A percentile compares a stretch with the other conserved stretches of the same genome.
Evolutionary conservation across 2,113 vertebrate genomes (phyloP).

Genomic region (Heteronetta atricapilla): DNA sequence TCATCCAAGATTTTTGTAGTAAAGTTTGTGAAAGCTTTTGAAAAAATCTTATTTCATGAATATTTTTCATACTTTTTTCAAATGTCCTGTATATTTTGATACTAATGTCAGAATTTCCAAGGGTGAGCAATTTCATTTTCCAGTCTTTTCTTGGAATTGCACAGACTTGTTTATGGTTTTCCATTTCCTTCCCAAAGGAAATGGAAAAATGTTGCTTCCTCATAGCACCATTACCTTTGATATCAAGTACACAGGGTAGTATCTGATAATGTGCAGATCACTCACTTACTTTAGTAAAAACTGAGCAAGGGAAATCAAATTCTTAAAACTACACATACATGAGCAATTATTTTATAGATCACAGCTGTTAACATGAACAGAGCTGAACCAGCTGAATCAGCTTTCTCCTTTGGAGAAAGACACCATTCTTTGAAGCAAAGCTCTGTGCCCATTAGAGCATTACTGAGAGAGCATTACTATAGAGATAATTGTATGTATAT

Average conservation of each 20-base stretch:
- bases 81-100: background rate
- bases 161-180: background rate
- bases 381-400: no score
- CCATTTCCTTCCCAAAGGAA: background rate
- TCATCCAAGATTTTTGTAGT: background rate
- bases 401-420: background rate
- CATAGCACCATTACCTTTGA: background rate
- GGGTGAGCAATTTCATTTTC: background rate
- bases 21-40: background rate
- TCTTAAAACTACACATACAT: background rate
- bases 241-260: background rate
- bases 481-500: background rate
- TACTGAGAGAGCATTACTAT: background rate
- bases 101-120: background rate
- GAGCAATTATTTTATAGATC: background rate
- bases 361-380: background rate
- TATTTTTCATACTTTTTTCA: background rate
- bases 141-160: background rate
- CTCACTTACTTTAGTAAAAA: background rate
- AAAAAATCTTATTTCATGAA: background rate
- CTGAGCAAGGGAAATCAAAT: background rate
- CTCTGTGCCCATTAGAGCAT: background rate
- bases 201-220: background rate
- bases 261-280: background rate
- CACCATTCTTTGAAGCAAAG: background rate